Percentiles rank a stretch among this genome's conserved stretches.
Evolutionary conservation across 2,888 invertebrate species (phyloP).

Genomic region (Odontothrips loti): DNA sequence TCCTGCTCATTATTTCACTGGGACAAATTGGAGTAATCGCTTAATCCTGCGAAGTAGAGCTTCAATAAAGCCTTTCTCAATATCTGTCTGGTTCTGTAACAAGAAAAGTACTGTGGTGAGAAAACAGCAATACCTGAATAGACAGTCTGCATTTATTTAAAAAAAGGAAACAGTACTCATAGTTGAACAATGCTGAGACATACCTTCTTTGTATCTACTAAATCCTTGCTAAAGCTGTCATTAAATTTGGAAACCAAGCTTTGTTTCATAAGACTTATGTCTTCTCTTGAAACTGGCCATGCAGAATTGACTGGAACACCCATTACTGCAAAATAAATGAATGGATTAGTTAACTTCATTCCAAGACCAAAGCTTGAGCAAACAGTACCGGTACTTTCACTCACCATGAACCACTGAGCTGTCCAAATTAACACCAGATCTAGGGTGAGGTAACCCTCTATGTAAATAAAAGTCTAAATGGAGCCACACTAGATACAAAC

Average conservation of each 20-base stretch:
- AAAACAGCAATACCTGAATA: neutral
- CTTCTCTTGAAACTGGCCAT: conserved; percentile 58
- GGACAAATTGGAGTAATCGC: conserved; percentile 72
- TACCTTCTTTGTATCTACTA: conserved; percentile 64
- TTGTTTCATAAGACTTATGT: conserved; percentile 64
- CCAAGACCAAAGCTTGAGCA: neutral
- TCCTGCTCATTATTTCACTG: conserved; percentile 44
- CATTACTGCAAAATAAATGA: conserved; percentile 37
- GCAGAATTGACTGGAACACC: conserved; percentile 49
- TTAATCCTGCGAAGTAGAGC: conserved; percentile 73
- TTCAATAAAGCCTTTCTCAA: conserved; percentile 66
- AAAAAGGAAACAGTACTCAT: conserved; percentile 30
- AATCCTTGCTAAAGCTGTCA: conserved; percentile 70
- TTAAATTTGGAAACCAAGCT: conserved; percentile 69
- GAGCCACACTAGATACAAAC: conserved; percentile 71
- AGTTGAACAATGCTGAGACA: conserved; percentile 33
- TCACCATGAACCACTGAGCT: conserved; percentile 15
- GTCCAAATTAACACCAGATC: conserved; percentile 35
- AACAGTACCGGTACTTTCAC: neutral
- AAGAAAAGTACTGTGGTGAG: conserved; percentile 34
- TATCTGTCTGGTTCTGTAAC: conserved; percentile 57
- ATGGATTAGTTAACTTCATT: neutral
- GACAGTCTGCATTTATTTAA: no score
- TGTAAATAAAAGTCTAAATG: conserved; percentile 69
- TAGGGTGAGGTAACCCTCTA: conserved; percentile 52